Percentiles rank a stretch among this genome's conserved stretches.
phyloP scores from a whole-genome alignment of 2,797 vertebrate genomes.

The Sylvilagus floridanus region DNA sequence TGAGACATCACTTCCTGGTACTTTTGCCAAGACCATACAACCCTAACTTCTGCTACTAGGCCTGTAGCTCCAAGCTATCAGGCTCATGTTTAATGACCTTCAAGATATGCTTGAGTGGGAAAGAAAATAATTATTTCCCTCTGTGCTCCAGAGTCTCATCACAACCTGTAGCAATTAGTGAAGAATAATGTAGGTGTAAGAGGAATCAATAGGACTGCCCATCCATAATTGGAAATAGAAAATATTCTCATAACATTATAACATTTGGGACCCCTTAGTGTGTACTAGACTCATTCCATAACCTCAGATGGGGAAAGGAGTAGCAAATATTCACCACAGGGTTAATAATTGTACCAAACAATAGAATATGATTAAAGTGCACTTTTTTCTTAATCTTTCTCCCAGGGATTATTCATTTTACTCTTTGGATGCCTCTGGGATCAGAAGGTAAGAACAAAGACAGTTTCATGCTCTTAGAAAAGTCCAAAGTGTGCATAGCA shows the following conservation, averaged over 20 bases:
- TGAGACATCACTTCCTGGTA: background rate
- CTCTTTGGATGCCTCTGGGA: slow-evolving; percentile 90
- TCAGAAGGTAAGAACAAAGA: slow-evolving; percentile 88
- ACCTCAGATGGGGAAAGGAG: background rate
- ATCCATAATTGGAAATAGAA: background rate
- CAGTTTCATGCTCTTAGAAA: slow-evolving; percentile 43
- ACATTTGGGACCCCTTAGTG: background rate
- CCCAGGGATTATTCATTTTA: slow-evolving; percentile 91
- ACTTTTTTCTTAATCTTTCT: slow-evolving; percentile 18
- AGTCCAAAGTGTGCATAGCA: background rate
- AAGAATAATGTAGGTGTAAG: background rate
- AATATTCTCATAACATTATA: background rate
- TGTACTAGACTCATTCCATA: background rate
- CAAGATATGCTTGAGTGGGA: background rate
- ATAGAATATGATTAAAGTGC: background rate
- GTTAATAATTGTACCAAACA: background rate
- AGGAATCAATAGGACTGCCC: background rate
- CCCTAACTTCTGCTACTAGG: background rate
- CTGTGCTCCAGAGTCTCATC: background rate
- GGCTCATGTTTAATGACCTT: background rate
- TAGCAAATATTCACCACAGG: background rate
- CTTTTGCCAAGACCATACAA: background rate
- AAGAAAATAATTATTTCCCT: background rate
- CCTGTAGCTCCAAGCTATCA: background rate
- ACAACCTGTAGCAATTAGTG: background rate